Evolutionary conservation across 2,113 vertebrate species (phyloP).

Genomic region (Clarias batrachus): DNA sequence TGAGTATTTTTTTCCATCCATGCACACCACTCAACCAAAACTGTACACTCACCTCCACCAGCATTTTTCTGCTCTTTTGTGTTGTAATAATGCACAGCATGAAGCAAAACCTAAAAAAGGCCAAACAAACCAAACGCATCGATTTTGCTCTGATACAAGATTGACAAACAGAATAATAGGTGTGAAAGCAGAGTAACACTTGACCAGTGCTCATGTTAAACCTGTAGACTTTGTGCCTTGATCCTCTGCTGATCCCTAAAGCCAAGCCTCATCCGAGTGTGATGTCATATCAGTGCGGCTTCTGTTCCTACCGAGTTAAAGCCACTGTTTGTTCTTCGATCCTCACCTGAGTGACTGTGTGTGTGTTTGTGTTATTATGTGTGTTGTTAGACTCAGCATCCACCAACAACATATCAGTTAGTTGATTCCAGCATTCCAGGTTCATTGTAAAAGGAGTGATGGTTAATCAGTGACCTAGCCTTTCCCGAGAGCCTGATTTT

Average conservation of each 20-base stretch:
- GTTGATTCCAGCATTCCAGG: constrained; percentile 1
- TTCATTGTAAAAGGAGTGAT: constrained; percentile 47
- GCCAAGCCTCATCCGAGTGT: constrained; percentile 17
- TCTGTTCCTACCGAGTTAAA: neutral
- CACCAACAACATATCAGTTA: neutral
- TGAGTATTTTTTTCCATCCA: neutral
- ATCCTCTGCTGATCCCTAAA: constrained; percentile 25
- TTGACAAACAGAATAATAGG: neutral
- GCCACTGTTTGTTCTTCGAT: constrained; percentile 6
- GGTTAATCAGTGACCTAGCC: constrained; percentile 54
- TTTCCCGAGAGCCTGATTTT: constrained; percentile 47
- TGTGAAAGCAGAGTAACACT: neutral
- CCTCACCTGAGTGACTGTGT: neutral
- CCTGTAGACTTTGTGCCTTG: constrained; percentile 1
- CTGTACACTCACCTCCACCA: neutral
- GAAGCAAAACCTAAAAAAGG: neutral
- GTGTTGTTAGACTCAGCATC: neutral
- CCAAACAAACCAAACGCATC: neutral
- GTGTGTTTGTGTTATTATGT: neutral
- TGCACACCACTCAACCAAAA: neutral
- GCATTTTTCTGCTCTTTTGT: neutral
- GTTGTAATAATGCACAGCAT: neutral
- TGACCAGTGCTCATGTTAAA: constrained; percentile 2
- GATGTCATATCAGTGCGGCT: constrained; percentile 24
- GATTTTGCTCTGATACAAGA: neutral